Evolutionary conservation across 92 coral and sea anemone species (phyloP).

Genomic region (Zoanthus gigantus): DNA sequence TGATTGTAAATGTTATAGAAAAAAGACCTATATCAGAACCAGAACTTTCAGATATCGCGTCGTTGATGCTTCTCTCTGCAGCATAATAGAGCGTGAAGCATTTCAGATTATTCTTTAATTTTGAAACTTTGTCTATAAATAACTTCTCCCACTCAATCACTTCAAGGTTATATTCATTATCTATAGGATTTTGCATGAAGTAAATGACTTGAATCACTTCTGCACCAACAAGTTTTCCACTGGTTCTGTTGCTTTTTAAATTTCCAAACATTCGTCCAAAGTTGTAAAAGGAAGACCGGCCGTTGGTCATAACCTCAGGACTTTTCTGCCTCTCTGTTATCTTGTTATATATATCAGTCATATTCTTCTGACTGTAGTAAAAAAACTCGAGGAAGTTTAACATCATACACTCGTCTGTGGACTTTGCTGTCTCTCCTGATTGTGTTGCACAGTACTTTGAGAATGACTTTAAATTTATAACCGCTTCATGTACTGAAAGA

Average conservation of each 20-base stretch:
- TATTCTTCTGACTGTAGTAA: constrained; percentile 26
- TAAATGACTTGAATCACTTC: constrained; percentile 53
- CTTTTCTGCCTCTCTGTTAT: constrained; percentile 36
- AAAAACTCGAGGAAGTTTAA: constrained; percentile 53
- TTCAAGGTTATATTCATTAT: constrained; percentile 32
- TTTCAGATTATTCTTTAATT: constrained; percentile 41
- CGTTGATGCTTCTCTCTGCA: constrained; percentile 75
- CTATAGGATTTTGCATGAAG: constrained; percentile 47
- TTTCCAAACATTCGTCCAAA: constrained; percentile 58
- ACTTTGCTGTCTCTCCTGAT: constrained; percentile 19
- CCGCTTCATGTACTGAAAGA: constrained; percentile 33
- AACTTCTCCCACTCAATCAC: constrained; percentile 62
- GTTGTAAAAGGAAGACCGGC: constrained; percentile 50
- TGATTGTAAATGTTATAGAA: constrained; percentile 69
- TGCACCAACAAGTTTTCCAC: constrained; percentile 44
- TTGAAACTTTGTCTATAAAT: constrained; percentile 38
- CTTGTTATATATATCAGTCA: constrained; percentile 27
- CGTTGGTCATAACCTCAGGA: constrained; percentile 58
- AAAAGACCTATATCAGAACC: constrained; percentile 58
- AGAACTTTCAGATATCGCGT: constrained; percentile 78
- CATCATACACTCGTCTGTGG: constrained; percentile 15
- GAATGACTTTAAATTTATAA: constrained; percentile 30
- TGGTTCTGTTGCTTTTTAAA: constrained; percentile 21
- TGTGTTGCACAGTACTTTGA: constrained; percentile 38
- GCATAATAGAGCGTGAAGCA: constrained; percentile 60